These are phyloP conservation scores for Drosophila tsacasi DNA, from an alignment of 1,140 invertebrate species.

Conservation along the genomic window DNA sequence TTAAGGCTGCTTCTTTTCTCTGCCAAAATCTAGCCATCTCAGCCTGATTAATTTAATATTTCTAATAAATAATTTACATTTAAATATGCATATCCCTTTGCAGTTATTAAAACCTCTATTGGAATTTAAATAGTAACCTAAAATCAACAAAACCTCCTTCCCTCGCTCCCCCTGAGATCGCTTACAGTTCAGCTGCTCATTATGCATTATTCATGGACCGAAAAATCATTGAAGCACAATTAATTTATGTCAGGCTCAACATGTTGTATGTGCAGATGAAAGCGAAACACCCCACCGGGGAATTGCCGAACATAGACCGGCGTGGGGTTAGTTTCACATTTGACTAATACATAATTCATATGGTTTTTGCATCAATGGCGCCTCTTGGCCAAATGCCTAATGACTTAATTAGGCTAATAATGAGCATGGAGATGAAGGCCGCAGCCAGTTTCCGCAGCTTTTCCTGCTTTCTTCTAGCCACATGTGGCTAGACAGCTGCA, in stretches of 20 bases:
- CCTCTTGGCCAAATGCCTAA: constrained; percentile 66
- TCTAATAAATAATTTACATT: background rate
- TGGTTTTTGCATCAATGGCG: constrained; percentile 66
- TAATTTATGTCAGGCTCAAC: constrained; percentile 70
- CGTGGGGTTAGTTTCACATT: constrained; percentile 32
- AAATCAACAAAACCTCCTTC: background rate
- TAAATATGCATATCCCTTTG: background rate
- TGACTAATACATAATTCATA: constrained; percentile 74
- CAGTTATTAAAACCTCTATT: background rate
- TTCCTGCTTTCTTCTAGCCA: background rate
- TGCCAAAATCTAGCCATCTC: background rate
- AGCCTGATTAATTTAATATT: background rate
- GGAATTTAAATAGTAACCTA: background rate
- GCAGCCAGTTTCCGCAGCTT: background rate
- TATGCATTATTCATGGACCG: constrained; percentile 67
- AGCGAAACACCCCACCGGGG: constrained; percentile 3
- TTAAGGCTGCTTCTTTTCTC: too few relatives aligned
- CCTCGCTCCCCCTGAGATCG: background rate
- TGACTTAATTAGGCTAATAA: constrained; percentile 82
- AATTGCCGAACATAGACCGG: background rate
- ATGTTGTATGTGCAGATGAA: constrained; percentile 41
- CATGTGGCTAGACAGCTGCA: constrained; percentile 50
- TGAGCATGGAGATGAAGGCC: constrained; percentile 20
- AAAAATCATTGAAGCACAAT: constrained; percentile 77
- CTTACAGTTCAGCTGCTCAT: background rate